Conservation (phyloP, 2,113 vertebrate species). For the Illadopsis cleaveri region DNA sequence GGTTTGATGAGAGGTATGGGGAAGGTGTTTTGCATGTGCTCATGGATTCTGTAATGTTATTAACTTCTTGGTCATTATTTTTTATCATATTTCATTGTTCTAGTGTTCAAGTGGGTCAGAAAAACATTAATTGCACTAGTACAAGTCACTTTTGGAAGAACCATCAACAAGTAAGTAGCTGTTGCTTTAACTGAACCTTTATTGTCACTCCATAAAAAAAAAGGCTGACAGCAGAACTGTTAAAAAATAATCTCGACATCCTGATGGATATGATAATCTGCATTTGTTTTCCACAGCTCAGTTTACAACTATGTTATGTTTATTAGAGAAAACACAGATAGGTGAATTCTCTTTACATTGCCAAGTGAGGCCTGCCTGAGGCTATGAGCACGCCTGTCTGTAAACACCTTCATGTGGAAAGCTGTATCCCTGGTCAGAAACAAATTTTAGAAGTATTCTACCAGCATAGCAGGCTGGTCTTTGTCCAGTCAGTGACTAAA, state of each 20-base stretch:
- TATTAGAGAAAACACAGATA: neutral
- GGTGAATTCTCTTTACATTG: neutral
- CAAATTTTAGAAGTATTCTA: neutral
- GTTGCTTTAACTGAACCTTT: neutral
- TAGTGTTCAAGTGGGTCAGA: constrained; percentile 99
- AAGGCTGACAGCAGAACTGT: neutral
- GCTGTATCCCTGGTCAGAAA: neutral
- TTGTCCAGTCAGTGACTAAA: neutral
- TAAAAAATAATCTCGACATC: neutral
- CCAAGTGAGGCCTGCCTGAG: neutral
- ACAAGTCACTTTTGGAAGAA: constrained; percentile 98
- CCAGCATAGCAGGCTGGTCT: neutral
- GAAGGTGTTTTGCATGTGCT: neutral
- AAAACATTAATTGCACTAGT: constrained; percentile 99
- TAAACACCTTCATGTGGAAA: neutral
- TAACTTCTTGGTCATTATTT: neutral
- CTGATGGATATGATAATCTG: neutral
- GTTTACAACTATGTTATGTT: neutral
- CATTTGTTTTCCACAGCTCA: neutral
- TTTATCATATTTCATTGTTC: constrained; percentile 43
- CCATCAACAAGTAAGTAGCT: constrained; percentile 97
- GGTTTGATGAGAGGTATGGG: neutral
- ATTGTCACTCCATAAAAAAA: neutral
- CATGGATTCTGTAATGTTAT: neutral
- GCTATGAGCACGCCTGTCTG: neutral